Evolutionary conservation across 2,888 invertebrate genomes (phyloP), one percentile per base, ranked within the genome.

Genomic region (Toxonevra muliebris): DNA sequence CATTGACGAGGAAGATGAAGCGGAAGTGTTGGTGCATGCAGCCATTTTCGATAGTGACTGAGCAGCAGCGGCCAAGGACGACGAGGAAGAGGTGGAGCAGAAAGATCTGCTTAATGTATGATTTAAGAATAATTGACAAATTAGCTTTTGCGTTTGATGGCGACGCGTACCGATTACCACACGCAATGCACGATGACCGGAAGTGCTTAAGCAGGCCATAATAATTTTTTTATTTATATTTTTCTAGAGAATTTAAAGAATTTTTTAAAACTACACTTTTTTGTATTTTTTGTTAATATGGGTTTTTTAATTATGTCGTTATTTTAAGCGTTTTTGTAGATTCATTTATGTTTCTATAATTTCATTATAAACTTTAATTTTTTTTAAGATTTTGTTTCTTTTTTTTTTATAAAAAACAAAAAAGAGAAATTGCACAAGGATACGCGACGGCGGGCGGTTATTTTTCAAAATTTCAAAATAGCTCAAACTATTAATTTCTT

Each of bases 121-220:
- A 73, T 76, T 77, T 65, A 78, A 73, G 64, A 82, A 75, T 17
- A 82, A 73, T 63, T 81, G 80, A 69, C 77, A 80, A 62, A 83
- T 73, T 69, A 79, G 74, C 69, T 78, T 82, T 62, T 82, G 78
- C 70, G 78, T 76, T 69, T 82, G 78, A 67, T 81, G 79, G 69
- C 76, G 77, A 72, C 79, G 79, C 71, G 82, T 65, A 77, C 77
- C 75, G 78, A 76, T 77, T 73, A 76, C 80, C 70, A 77, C 76
- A 68, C 71, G 74, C 71, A 77, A 66, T 73, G 76, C 74, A 71
- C 74, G 71, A 74, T 81, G 82, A 78, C 82, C 81, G 80, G 84
- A 82, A 79, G 80, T 83, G 74, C 81, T 80, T 74, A 83, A 77
- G 73, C 82, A 82, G 71, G 83, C 83, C 83, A 83, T 83, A n/a